phyloP scores from a whole-genome alignment of 2,797 vertebrate species.

The Babyrousa celebensis region DNA sequence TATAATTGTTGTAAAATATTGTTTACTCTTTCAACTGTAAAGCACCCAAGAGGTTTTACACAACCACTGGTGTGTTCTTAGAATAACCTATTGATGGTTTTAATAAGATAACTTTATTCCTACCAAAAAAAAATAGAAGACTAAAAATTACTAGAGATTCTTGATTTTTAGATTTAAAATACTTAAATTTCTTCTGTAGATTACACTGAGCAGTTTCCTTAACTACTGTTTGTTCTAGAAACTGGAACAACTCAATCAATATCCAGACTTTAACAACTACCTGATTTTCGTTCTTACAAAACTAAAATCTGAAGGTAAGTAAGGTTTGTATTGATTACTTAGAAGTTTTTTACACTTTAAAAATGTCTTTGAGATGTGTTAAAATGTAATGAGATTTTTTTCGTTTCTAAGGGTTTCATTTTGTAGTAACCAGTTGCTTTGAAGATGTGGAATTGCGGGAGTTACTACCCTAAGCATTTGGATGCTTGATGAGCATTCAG shows the following conservation, averaged over 20 bases:
- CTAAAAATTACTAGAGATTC: not conserved
- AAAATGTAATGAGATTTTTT: not conserved
- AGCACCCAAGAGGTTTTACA: not conserved
- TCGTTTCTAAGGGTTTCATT: slow-evolving; percentile 56
- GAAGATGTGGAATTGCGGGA: not conserved
- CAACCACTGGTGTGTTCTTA: slow-evolving; percentile 21
- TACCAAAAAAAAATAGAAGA: not conserved
- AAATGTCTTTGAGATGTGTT: not conserved
- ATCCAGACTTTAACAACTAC: slow-evolving; percentile 99
- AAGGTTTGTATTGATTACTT: slow-evolving; percentile 51
- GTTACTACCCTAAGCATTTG: not conserved
- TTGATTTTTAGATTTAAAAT: slow-evolving; percentile 68
- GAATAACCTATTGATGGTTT: slow-evolving; percentile 67
- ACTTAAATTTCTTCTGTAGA: slow-evolving; percentile 42
- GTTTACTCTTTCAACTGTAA: not conserved
- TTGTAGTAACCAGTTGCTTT: slow-evolving; percentile 13
- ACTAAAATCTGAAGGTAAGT: slow-evolving; percentile 98
- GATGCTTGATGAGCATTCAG: slow-evolving; percentile 26
- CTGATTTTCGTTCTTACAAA: slow-evolving; percentile 99
- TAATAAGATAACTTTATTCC: slow-evolving; percentile 63
- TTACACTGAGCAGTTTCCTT: slow-evolving; percentile 91
- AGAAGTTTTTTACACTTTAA: not conserved
- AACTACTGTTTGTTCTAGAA: slow-evolving; percentile 94
- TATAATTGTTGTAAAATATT: slow-evolving; percentile 1
- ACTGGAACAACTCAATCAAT: slow-evolving; percentile 99